Evolutionary conservation across 2,113 vertebrate species (phyloP), one percentile per base, ranked within the genome.

Genomic region (human (Homo sapiens)): DNA sequence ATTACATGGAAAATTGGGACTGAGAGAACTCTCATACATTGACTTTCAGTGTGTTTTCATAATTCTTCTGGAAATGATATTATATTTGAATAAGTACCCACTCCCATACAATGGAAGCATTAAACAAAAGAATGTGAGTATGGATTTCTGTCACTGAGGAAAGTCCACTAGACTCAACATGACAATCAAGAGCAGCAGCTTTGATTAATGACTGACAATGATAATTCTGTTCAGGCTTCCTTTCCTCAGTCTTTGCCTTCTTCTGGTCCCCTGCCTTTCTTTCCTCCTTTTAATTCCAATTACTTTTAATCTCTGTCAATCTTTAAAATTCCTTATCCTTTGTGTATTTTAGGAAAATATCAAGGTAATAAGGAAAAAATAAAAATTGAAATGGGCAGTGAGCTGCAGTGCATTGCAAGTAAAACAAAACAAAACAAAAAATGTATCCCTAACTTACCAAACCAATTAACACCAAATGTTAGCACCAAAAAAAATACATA

Each of bases 261-360:
- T 81, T 30, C 84, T 87, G 17, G 20, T 92, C 12, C n/a, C 93
- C 73, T 59, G 75, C 52, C 57, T 61, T 35, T 72, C 6, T 84
- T 93, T 94, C 75, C 55, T 95, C 50, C 27, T 66, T 64, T 89
- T 92, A 86, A 83, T 59, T 95, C 43, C 82, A 89, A 45, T 95
- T 40, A 70, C 22, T 92, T 52, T 64, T 70, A 23, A 40, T 48
- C 22, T 66, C 38, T 73, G 50, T 92, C 82, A 73, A 72, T 68
- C 61, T 79, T 92, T 91, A 68, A 73, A 76, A 84, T 72, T 80
- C 25, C 27, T 92, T 78, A 8, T 12, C 88, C 85, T 94, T 93
- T 76, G 8, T 76, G 1, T 50, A 10, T 73, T 85, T 72, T 95
- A 82, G 40, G 78, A 81, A 86, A 95, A 73, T 76, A 80, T 3